phyloP scores from a whole-genome alignment of 2,888 invertebrate species.

The Drosophila glabriapex region DNA sequence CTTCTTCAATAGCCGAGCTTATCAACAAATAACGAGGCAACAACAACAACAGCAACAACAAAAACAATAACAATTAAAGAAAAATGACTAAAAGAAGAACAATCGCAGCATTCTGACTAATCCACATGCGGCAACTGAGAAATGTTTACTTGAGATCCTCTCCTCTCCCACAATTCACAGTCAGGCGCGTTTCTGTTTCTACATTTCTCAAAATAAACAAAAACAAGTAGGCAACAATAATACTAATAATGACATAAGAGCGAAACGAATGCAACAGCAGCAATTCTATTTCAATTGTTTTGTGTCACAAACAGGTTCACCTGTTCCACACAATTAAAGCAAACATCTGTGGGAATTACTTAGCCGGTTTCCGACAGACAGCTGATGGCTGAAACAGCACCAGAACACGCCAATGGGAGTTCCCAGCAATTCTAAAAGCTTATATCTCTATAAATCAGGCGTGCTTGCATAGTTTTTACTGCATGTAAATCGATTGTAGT shows the following conservation, averaged over 20 bases:
- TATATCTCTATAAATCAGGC: background rate
- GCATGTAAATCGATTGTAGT: background rate
- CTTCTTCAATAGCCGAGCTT: constrained; percentile 23
- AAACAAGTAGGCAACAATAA: constrained; percentile 3
- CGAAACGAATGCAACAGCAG: constrained; percentile 24
- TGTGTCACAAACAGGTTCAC: constrained; percentile 54
- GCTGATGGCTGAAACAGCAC: constrained; percentile 7
- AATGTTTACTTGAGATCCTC: constrained; percentile 18
- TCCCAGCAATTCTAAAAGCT: constrained; percentile 8
- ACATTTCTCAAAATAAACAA: background rate
- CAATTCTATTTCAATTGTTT: constrained; percentile 4
- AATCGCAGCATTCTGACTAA: constrained; percentile 40
- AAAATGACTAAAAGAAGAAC: background rate
- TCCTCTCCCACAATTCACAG: too few relatives aligned
- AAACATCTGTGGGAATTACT: constrained; percentile 44
- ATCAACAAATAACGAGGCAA: constrained; percentile 36
- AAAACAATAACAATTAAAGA: background rate
- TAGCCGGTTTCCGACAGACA: constrained; percentile 39
- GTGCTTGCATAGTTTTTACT: background rate
- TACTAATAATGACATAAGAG: background rate
- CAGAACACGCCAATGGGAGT: constrained; percentile 15
- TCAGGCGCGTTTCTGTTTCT: background rate
- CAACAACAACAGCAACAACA: background rate
- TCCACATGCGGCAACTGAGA: constrained; percentile 3
- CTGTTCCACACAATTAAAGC: constrained; percentile 33